These are phyloP conservation scores for Nezara viridula DNA, from an alignment of 2,888 invertebrate species.

Conservation along the genomic window DNA sequence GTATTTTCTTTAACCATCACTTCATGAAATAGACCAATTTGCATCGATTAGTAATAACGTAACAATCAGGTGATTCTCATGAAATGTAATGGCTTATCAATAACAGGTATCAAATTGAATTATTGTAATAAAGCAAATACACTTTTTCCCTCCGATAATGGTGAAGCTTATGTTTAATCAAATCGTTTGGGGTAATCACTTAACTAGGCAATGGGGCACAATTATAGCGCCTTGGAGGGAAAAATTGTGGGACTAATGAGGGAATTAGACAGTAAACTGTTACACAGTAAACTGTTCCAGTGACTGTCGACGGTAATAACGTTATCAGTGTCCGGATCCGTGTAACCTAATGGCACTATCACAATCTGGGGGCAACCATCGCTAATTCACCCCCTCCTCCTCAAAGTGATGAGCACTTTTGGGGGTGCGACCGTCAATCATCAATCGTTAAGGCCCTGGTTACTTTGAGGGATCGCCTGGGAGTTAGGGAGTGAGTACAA, in stretches of 20 bases:
- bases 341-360: conserved; percentile 25
- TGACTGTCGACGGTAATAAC: conserved; percentile 10
- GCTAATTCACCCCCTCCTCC: not conserved
- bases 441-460: not conserved
- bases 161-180: not conserved
- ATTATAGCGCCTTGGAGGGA: conserved; percentile 3
- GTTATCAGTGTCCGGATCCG: conserved; percentile 7
- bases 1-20: not conserved
- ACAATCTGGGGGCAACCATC: not conserved
- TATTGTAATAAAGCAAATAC: not conserved
- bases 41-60: conserved; percentile 2
- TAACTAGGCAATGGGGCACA: conserved; percentile 11
- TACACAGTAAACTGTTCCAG: not conserved
- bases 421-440: not conserved
- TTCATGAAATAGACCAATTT: not conserved
- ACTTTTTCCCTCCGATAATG: not conserved
- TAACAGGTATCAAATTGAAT: conserved; percentile 19
- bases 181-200: not conserved
- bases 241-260: conserved; percentile 11
- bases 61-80: not conserved
- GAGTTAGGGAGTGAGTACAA: not conserved
- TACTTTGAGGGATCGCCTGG: not conserved
- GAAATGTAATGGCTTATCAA: not conserved
- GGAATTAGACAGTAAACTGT: not conserved
- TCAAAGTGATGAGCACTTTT: not conserved